Percentiles rank a stretch among this genome's conserved stretches.
Evolutionary conservation across 2,888 invertebrate genomes (phyloP).

Genomic region (Nomada fucata): DNA sequence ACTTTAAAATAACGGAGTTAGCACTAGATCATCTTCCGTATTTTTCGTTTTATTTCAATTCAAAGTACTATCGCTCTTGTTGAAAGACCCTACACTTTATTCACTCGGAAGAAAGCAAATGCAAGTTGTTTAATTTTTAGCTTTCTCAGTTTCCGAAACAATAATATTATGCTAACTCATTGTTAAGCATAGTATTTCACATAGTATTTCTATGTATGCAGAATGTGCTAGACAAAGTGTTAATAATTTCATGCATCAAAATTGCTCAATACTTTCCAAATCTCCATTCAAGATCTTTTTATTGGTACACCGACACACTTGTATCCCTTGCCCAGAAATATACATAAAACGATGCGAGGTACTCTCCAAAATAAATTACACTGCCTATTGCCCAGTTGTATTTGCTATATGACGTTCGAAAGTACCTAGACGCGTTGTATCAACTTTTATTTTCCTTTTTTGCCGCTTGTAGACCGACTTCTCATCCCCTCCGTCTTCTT

Average conservation of each 20-base stretch:
- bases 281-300: neutral
- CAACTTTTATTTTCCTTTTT: slow-evolving; percentile 2
- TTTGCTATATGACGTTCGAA: neutral
- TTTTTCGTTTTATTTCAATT: too few species aligned
- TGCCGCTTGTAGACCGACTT: neutral
- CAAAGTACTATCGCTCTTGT: too few species aligned
- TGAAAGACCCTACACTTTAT: too few species aligned
- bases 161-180: too few species aligned
- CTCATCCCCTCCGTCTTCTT: too few species aligned
- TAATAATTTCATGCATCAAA: neutral
- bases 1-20: neutral
- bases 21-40: too few species aligned
- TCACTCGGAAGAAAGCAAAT: too few species aligned
- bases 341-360: neutral
- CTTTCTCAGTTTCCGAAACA: too few species aligned
- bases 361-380: neutral
- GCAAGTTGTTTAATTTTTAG: too few species aligned
- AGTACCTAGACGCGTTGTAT: neutral
- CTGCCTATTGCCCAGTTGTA: neutral
- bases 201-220: too few species aligned
- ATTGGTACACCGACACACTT: neutral
- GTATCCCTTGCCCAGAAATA: neutral
- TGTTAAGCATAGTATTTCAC: too few species aligned
- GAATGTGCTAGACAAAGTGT: neutral
- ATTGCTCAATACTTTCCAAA: neutral